Base-by-base conservation (phyloP, 2,888 invertebrate genomes). In the Agapostemon virescens region DNA sequence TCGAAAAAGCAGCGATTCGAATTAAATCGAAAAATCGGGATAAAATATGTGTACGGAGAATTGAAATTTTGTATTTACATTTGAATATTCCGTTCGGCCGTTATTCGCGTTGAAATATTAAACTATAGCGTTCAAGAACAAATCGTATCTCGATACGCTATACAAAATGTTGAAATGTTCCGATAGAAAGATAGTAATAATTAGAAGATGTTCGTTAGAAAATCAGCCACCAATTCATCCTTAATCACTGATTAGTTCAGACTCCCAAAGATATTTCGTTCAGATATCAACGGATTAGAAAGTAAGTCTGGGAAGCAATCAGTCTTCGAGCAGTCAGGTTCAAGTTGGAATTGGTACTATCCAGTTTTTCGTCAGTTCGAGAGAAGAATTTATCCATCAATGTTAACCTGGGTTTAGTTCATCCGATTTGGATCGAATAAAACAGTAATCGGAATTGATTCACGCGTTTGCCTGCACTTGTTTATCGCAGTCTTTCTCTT, bases 251-350 rank as follows among this genome's bases (percentile, higher is more conserved):
- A 33, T 33, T 63, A 63, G 63, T 36, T 36, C 36, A n/a, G n/a
- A 63, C n/a, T 63, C 5, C 9, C n/a, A n/a, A 13, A 63, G 63
- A 36, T 63, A 33, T 63, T 63, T 63, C 63, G 36, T 33, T 5
- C 33, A 36, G 33, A 63, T 63, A 45, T 42, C 67, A n/a, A 30
- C 30, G 26, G 42, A 67, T 67, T 67, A 45, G 67, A 67, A 42
- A 67, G 30, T 45, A 26, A 45, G 67, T 67, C 67, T 30, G 2
- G 30, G 3, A 67, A 67, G 67, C 67, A 67, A 67, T 67, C 67
- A 67, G 67, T 26, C 67, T 67, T 67, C 67, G 20, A 20, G 42
- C 42, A 42, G 30, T 45, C 23, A 30, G 30, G 42, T 67, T 30
- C 42, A 67, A 67, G 42, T 67, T 67, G 11, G 42, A 67, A 67